phyloP scores from a whole-genome alignment of 2,113 vertebrate genomes.

The Psittacula cyanocephala region DNA sequence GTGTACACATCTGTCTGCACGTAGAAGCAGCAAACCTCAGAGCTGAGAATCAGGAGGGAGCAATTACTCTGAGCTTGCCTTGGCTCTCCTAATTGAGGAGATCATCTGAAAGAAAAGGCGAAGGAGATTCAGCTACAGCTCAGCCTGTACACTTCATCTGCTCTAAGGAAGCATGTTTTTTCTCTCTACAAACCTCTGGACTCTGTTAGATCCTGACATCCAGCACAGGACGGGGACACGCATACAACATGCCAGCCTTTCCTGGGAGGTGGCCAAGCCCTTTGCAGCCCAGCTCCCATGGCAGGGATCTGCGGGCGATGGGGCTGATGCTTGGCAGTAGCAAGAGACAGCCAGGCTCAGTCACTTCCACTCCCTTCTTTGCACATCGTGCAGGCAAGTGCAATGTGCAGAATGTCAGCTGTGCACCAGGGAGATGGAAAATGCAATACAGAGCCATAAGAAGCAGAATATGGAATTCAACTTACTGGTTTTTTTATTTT shows the following conservation, averaged over 20 bases:
- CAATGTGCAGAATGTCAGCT: constrained; percentile 35
- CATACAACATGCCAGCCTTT: not conserved
- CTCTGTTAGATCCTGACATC: not conserved
- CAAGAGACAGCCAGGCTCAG: not conserved
- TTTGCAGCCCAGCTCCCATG: rapidly evolving
- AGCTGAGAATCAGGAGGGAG: not conserved
- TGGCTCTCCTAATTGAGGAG: not conserved
- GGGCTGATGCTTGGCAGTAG: not conserved
- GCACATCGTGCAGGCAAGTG: not conserved
- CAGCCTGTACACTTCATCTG: not conserved
- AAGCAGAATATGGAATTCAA: not conserved
- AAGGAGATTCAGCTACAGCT: not conserved
- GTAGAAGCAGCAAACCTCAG: not conserved
- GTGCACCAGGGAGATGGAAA: constrained; percentile 20
- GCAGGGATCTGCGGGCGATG: rapidly evolving
- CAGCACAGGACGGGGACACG: not conserved
- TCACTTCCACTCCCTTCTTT: not conserved
- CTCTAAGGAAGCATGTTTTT: not conserved
- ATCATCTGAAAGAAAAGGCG: not conserved
- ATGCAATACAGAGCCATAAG: not conserved
- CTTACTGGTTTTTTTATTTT: not conserved
- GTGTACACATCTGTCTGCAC: not conserved
- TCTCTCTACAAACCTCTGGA: not conserved
- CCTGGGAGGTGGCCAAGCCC: not conserved
- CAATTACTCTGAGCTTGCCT: not conserved